Evolutionary conservation across 2,113 vertebrate genomes (phyloP), one percentile per base, ranked within the genome.

Genomic region (Catharus minimus): DNA sequence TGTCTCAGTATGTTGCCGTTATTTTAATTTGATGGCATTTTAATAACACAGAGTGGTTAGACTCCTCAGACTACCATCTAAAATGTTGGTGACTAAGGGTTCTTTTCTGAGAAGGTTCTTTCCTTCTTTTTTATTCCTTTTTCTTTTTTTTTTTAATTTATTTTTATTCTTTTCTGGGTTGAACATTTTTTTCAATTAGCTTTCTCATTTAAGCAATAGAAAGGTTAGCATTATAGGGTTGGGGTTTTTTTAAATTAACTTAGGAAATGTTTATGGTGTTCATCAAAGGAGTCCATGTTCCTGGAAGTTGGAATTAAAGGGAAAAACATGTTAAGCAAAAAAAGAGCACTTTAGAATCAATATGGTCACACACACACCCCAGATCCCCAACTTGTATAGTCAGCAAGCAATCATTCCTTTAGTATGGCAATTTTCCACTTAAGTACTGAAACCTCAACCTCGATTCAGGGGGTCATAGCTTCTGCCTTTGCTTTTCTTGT

Each of bases 21-120:
- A 92, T 47, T 95, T 95, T 69, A 92, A 92, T 94, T 73, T 76
- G 33, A 90, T 80, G 85, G 79, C 21, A 87, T 90, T 89, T 92
- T 93, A 95, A 92, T 88, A 78, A 86, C n/a, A 95, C 14, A 55
- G 77, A 93, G 66, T 33, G 66, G 81, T 93, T 88, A 82, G 55
- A 26, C 77, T 86, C 24, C 61, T 78, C 56, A 94, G 50, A 76
- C 66, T 61, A 26, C 50, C 77, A 82, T 76, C 62, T 87, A 64
- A 92, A 90, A 89, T 64, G 62, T 4, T 65, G 67, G 52, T 68
- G 83, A 90, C 49, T 94, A 83, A 61, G 32, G 28, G 22, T 69
- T 84, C 52, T 90, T 32, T 67, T 84, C 56, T 58, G 39, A 26
- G 41, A 32, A 30, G 6, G 14, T n/a, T 58, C 20, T 26, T 27